Evolutionary conservation across 2,797 vertebrate genomes (phyloP).

Genomic region (Heteromormyrus szaboi): DNA sequence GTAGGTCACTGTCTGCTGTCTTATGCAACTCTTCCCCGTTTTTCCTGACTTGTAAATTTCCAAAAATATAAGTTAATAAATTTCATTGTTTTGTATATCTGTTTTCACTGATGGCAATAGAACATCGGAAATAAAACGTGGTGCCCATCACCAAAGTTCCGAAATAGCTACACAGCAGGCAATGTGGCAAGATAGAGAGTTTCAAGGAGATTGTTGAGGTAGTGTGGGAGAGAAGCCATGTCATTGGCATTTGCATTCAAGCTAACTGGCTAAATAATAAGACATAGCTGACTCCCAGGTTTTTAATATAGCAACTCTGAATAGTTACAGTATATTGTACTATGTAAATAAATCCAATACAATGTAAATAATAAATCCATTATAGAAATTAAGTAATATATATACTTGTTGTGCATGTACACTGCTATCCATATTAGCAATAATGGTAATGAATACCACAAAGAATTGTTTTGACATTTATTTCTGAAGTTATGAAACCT

Average conservation of each 20-base stretch:
- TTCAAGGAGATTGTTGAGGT: not conserved
- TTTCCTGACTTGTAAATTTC: not conserved
- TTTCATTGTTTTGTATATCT: not conserved
- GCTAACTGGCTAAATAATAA: not conserved
- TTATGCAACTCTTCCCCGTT: not conserved
- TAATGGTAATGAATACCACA: constrained; percentile 6
- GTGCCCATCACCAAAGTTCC: not conserved
- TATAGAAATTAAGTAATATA: not conserved
- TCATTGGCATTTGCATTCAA: not conserved
- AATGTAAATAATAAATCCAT: not conserved
- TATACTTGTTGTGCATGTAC: not conserved
- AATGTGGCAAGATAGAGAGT: not conserved
- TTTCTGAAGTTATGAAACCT: constrained; percentile 52
- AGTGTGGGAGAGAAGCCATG: not conserved
- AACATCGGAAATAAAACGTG: not conserved
- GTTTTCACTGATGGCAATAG: not conserved
- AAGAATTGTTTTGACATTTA: constrained; percentile 26
- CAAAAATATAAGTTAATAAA: not conserved
- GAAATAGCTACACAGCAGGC: not conserved
- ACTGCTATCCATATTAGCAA: not conserved
- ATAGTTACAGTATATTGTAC: not conserved
- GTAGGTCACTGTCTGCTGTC: not conserved
- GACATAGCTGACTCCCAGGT: not conserved
- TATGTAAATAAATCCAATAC: not conserved
- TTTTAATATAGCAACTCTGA: not conserved